These are phyloP conservation scores for Dermatemys mawii DNA, from an alignment of 2,113 vertebrate species.

Conservation along the genomic window DNA sequence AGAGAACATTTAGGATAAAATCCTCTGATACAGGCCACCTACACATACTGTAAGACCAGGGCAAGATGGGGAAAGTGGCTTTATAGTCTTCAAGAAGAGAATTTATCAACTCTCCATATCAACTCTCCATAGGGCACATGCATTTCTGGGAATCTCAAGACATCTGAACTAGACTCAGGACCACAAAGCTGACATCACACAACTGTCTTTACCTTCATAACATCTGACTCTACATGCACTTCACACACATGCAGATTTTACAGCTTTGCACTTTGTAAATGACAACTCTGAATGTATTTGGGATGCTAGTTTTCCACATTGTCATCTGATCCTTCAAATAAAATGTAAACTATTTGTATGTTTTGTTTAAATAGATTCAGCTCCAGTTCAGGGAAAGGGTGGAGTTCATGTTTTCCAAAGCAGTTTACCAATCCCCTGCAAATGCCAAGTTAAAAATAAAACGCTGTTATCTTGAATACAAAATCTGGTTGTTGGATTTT, in stretches of 20 bases:
- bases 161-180: neutral
- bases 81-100: neutral
- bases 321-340: neutral
- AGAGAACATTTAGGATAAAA: neutral
- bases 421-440: neutral
- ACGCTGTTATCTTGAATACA: accelerated
- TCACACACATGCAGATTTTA: neutral
- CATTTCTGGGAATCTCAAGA: neutral
- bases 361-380: neutral
- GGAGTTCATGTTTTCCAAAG: neutral
- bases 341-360: neutral
- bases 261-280: neutral
- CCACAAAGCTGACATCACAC: neutral
- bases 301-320: neutral
- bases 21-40: neutral
- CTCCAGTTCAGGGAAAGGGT: neutral
- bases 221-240: neutral
- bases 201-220: neutral
- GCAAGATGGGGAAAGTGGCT: neutral
- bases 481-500: neutral
- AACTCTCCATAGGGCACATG: neutral
- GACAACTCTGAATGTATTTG: slow-evolving; percentile 1
- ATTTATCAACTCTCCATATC: neutral
- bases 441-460: neutral
- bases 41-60: neutral